Percentiles rank a stretch among this genome's conserved stretches.
These are phyloP conservation scores for Oreamnos americanus DNA, from an alignment of 2,113 vertebrate genomes.

Conservation along the genomic window DNA sequence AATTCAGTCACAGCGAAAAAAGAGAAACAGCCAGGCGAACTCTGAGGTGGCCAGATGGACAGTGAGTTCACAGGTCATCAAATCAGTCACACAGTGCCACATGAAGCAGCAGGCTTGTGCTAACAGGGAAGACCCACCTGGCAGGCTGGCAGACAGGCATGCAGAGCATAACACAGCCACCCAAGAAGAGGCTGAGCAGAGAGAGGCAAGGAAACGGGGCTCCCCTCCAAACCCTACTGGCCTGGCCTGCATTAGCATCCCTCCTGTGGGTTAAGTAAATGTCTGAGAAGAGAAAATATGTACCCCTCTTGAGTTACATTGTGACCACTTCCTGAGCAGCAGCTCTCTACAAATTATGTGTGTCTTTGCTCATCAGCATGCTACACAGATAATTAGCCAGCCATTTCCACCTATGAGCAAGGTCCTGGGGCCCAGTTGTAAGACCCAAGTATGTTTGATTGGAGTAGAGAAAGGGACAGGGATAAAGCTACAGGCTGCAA, in stretches of 20 bases:
- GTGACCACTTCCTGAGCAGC: neutral
- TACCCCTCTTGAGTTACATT: neutral
- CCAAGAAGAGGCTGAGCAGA: neutral
- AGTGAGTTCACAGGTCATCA: conserved; percentile 68
- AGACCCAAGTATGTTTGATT: neutral
- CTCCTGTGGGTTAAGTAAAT: conserved; percentile 7
- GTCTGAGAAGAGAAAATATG: neutral
- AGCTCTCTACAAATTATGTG: neutral
- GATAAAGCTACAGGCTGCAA: neutral
- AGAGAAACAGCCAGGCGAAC: neutral
- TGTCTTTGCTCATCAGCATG: neutral
- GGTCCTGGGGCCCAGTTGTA: neutral
- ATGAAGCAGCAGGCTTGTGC: conserved; percentile 59
- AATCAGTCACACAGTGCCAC: conserved; percentile 63
- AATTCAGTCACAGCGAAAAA: conserved; percentile 65
- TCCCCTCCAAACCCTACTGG: neutral
- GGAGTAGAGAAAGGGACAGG: neutral
- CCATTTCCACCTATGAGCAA: neutral
- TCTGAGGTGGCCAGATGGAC: conserved; percentile 69
- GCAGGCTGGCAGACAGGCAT: conserved; percentile 28
- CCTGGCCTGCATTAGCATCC: neutral
- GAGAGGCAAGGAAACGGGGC: accelerated
- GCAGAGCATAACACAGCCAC: neutral
- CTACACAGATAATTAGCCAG: neutral
- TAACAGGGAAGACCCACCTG: conserved; percentile 58